These are phyloP conservation scores for Hyperoplus immaculatus DNA, from an alignment of 2,797 vertebrate genomes.

Conservation along the genomic window DNA sequence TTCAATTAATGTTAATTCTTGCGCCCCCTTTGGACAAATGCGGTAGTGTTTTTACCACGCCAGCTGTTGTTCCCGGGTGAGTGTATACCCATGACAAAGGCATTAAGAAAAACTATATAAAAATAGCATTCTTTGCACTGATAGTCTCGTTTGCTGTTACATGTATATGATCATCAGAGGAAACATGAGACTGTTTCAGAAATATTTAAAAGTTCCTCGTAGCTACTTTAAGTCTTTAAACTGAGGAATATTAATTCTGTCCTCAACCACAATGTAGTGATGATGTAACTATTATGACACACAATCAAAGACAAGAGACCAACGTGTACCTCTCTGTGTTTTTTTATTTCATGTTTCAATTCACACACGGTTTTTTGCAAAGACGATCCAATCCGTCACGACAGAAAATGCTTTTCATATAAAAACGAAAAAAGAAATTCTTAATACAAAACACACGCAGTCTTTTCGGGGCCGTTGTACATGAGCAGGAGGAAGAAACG, in stretches of 20 bases:
- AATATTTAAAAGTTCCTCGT: too few species aligned
- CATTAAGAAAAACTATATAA: too few species aligned
- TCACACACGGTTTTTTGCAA: conserved; percentile 65
- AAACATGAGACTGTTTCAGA: too few species aligned
- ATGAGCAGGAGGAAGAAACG: conserved; percentile 53
- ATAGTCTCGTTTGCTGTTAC: too few species aligned
- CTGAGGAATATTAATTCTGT: neutral
- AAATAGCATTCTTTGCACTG: neutral
- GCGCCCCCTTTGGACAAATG: too few species aligned
- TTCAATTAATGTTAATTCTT: too few species aligned
- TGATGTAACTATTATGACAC: neutral
- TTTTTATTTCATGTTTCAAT: conserved; percentile 72
- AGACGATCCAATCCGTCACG: conserved; percentile 64
- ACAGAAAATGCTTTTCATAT: conserved; percentile 70
- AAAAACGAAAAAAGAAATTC: conserved; percentile 66
- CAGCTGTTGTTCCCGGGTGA: too few species aligned
- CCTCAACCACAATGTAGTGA: neutral
- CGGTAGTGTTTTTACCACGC: too few species aligned
- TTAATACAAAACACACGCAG: conserved; percentile 72
- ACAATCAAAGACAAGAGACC: conserved; percentile 8
- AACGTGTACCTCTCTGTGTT: conserved; percentile 23
- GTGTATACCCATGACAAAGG: too few species aligned
- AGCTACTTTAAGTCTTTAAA: neutral
- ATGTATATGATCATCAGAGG: too few species aligned
- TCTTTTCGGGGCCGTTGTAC: conserved; percentile 52